Percentiles rank a stretch among this genome's conserved stretches.
Evolutionary conservation across 2,113 vertebrate genomes (phyloP).

Genomic region (Muscicapa adusta): DNA sequence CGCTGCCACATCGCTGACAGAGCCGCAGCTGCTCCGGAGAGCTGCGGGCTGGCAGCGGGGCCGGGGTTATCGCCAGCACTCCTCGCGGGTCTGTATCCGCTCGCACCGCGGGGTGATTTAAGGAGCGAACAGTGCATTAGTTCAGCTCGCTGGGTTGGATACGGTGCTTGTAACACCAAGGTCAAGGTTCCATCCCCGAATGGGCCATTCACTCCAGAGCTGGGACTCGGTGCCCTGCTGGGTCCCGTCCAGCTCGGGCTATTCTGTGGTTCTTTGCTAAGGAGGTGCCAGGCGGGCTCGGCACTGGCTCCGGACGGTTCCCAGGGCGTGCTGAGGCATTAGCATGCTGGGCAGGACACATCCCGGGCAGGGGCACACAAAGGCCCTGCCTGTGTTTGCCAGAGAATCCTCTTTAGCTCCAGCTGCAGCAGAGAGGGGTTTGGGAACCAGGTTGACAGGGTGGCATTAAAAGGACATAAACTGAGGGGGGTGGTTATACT

Average conservation of each 20-base stretch:
- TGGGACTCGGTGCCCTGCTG: background rate
- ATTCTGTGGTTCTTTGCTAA: background rate
- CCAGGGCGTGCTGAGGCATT: background rate
- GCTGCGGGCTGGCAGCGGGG: background rate
- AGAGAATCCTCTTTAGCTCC: background rate
- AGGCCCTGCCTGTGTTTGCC: background rate
- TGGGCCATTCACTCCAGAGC: background rate
- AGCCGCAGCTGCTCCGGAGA: background rate
- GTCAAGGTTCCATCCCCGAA: background rate
- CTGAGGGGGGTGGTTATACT: accelerated
- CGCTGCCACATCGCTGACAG: background rate
- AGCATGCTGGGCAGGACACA: background rate
- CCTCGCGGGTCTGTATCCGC: accelerated
- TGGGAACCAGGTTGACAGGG: background rate
- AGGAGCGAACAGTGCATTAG: background rate
- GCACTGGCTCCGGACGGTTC: background rate
- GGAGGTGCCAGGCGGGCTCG: background rate
- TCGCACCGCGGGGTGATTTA: too few species aligned
- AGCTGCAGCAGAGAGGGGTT: background rate
- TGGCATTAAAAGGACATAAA: background rate
- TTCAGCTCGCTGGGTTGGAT: background rate
- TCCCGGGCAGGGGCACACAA: background rate
- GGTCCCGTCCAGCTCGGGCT: background rate
- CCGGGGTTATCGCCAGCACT: accelerated
- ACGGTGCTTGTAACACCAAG: background rate